Conservation (phyloP, 2,797 vertebrate genomes). For the Mareca penelope region DNA sequence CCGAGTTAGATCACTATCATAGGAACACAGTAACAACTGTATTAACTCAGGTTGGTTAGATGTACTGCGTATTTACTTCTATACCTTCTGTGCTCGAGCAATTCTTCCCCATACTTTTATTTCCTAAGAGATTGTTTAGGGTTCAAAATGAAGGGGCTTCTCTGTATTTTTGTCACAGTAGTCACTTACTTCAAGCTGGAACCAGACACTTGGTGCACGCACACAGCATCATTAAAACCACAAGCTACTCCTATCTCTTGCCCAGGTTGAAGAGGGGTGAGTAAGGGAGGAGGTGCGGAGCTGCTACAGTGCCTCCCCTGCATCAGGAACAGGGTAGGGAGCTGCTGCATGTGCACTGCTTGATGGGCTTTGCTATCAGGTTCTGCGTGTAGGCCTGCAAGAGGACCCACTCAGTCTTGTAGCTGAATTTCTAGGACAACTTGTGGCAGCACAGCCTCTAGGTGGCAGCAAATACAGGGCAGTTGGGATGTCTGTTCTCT, state of each 20-base stretch:
- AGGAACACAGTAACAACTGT: not conserved
- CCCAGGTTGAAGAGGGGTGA: too few species aligned
- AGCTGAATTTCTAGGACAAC: not conserved
- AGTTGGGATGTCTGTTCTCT: not conserved
- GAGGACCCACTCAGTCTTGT: fast-evolving
- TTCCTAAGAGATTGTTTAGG: not conserved
- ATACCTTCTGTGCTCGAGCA: not conserved
- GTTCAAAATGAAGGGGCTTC: not conserved
- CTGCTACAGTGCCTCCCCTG: not conserved
- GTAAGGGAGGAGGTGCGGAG: not conserved
- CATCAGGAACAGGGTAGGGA: not conserved
- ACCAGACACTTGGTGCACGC: not conserved
- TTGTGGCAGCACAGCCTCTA: not conserved
- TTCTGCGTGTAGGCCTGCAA: fast-evolving
- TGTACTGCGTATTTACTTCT: not conserved
- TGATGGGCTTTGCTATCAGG: not conserved
- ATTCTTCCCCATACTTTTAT: not conserved
- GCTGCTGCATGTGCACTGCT: fast-evolving
- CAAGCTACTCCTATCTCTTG: not conserved
- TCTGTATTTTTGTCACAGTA: not conserved
- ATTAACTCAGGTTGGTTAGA: not conserved
- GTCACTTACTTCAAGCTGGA: not conserved
- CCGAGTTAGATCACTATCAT: not conserved
- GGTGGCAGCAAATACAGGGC: not conserved
- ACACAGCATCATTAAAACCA: not conserved